These are phyloP conservation scores for Periparus ater DNA, from an alignment of 2,797 vertebrate genomes.

Conservation along the genomic window DNA sequence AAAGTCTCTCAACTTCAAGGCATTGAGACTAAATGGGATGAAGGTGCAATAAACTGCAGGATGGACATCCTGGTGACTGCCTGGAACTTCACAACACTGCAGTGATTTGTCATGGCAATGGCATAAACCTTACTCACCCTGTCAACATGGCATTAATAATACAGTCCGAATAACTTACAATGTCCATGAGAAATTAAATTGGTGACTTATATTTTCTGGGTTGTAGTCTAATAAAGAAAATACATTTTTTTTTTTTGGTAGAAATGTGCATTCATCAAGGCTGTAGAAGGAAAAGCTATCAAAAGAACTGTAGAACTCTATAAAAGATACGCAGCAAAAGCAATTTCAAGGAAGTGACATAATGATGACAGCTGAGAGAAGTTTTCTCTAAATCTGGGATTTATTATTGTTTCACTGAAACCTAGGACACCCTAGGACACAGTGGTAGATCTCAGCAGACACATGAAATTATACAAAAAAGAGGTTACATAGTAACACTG, in stretches of 20 bases:
- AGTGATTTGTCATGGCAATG: constrained; percentile 3
- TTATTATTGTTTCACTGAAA: not conserved
- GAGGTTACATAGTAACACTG: not conserved
- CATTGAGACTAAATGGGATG: not conserved
- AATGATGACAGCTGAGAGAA: not conserved
- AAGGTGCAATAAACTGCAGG: not conserved
- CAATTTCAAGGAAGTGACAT: not conserved
- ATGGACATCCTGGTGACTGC: not conserved
- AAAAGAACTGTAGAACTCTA: not conserved
- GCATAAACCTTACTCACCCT: constrained; percentile 24
- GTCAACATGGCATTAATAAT: constrained; percentile 11
- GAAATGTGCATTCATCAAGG: not conserved
- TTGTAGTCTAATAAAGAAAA: not conserved
- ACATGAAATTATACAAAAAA: not conserved
- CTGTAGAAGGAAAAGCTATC: not conserved
- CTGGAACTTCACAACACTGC: not conserved
- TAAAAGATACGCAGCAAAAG: not conserved
- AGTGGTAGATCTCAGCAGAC: not conserved
- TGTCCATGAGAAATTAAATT: not conserved
- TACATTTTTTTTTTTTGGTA: not conserved
- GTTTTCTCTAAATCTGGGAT: not conserved
- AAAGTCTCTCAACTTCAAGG: not conserved
- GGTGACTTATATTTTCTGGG: constrained; percentile 5
- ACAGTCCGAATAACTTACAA: not conserved
- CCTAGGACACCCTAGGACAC: not conserved